Evolutionary conservation across 1,140 invertebrate genomes (phyloP), one percentile per base, ranked within the genome.

Genomic region (Drosophila ananassae): DNA sequence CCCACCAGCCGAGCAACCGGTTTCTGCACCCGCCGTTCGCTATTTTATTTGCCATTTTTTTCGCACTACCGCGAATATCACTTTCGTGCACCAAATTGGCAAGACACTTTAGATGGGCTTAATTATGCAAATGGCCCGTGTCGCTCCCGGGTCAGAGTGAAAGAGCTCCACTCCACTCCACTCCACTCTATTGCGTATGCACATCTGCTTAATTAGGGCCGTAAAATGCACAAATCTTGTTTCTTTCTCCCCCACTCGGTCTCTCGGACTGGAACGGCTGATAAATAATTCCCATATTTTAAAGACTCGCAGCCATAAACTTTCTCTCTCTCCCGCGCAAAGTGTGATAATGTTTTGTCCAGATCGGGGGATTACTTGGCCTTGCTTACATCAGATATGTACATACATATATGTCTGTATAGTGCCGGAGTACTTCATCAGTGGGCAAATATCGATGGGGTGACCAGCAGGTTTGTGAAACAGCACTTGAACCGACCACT

Each of bases 41-140:
- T 4, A 2, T 17, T 47, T 59, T 17, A 17, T 17, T 17, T 12
- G 48, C 30, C 28, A 66, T 13, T 41, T 34, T 62, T 67, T 64
- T 67, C 17, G 32, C 63, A 66, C 57, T 32, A 32, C n/a, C n/a
- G 41, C 41, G n/a, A 51, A 22, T 44, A 44, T 58, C 55, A 60
- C 32, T 53, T 73, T 72, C 53, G 69, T 73, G 67, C 67, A 73
- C 57, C 67, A 73, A 73, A 74, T 74, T 62, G 71, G 30, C 71
- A 73, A 74, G 59, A 62, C 68, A 73, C 68, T 74, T 73, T 46
- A 73, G 68, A 74, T 73, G 71, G 71, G 47, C 52, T 60, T 71
- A 73, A 73, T 73, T 73, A 73, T 73, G 71, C 57, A 73, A 73
- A 73, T 61, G 9, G 21, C 22, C 24, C 7, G 9, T 21, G 9